Conservation (phyloP, 2,888 invertebrate genomes). For the Cerastis leucographa region DNA sequence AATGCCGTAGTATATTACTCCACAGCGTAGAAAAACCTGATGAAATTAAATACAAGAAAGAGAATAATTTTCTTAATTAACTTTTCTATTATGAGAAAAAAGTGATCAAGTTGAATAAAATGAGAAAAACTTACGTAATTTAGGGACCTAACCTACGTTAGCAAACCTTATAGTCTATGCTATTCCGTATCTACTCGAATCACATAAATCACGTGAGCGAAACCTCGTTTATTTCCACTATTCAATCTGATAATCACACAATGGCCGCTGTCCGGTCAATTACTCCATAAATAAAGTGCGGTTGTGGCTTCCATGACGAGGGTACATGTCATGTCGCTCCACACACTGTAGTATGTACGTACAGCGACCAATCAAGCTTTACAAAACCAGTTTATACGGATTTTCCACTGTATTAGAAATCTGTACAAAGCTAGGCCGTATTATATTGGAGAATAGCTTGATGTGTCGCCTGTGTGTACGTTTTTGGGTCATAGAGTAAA, state of each 20-base stretch:
- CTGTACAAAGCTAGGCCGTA: too few relatives aligned
- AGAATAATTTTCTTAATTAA: too few relatives aligned
- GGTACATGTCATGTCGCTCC: background rate
- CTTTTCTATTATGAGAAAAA: too few relatives aligned
- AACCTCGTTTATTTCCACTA: background rate
- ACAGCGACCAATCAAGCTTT: too few relatives aligned
- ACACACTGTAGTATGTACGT: background rate
- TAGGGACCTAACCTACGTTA: background rate
- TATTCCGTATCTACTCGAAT: background rate
- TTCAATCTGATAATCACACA: slow-evolving; percentile 1
- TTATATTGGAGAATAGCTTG: too few relatives aligned
- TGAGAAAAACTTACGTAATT: background rate
- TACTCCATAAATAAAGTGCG: background rate
- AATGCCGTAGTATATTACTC: too few relatives aligned
- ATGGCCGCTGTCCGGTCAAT: background rate
- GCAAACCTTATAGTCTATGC: background rate
- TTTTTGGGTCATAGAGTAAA: background rate
- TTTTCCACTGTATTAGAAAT: too few relatives aligned
- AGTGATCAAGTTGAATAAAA: too few relatives aligned
- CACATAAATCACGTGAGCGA: background rate
- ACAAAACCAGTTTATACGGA: too few relatives aligned
- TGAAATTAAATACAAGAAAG: too few relatives aligned
- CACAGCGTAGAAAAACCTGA: too few relatives aligned
- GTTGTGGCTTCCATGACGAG: background rate
- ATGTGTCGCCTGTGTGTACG: too few relatives aligned